Evolutionary conservation across 2,797 vertebrate genomes (phyloP), one percentile per base, ranked within the genome.

Genomic region (Vireo griseus): DNA sequence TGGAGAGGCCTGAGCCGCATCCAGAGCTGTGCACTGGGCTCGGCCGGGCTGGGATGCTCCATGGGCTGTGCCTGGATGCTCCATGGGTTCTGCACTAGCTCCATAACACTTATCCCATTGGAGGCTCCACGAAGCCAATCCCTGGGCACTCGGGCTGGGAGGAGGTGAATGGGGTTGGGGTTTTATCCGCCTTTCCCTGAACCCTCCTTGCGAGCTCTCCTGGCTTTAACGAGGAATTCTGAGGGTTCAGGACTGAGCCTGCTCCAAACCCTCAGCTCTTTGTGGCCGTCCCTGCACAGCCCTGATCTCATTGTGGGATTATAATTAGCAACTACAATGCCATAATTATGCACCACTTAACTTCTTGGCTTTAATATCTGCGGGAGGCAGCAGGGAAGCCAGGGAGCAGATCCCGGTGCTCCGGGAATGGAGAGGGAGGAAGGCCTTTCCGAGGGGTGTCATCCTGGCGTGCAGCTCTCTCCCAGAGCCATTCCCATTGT

Each of bases 241-340:
- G 10, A 9, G 7, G 74, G 68, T 24, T 91, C 65, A 35, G 93
- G 44, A 50, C 68, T 3, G 59, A 92, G 80, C 78, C 72, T 6
- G 63, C 86, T 75, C 48, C 92, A 59, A 80, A 48, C 80, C 92
- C 76, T 92, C 88, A 86, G 73, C 82, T 91, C 94, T 82, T 92
- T 74, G 96, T 1, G 81, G 97, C 96, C 91, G 69, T 52, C 58
- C 8, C 65, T 77, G 91, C 71, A 21, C 89, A 96, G 96, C 94
- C 48, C 83, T 57, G 94, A 81, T 93, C 96, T 95, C 95, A 79
- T 90, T 97, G 97, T 96, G 97, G 97, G 97, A 84, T 97, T 85
- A 55, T 97, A 98, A 98, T 97, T 97, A 97, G 95, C 92, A 78
- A 75, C 89, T 93, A 81, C 96, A 96, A 93, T 77, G 96, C 97